Base-by-base conservation (phyloP, 2,113 vertebrate species). In the Caloenas nicobarica region DNA sequence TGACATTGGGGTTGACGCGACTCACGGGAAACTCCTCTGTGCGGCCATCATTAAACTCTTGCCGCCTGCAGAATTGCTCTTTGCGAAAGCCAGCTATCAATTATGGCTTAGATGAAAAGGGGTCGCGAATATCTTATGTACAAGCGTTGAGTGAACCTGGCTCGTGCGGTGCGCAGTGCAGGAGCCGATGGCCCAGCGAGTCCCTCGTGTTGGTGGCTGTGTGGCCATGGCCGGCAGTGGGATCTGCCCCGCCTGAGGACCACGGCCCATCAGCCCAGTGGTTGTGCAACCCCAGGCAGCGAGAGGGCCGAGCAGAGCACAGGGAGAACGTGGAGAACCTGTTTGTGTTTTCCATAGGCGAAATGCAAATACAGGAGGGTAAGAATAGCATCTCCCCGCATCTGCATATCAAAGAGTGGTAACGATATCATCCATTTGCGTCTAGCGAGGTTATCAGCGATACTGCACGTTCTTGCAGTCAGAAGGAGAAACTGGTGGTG, bases 181-280 rank as follows among this genome's bases (percentile, higher is more conserved):
- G 58, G 18, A 65, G 58, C n/a, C 2, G 4, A 8, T 9, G 2
- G 31, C 31, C 29, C 5, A 1, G n/a, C 0, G 1, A 31, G 77
- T n/a, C 7, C 26, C 36, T 34, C 6, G 1, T 0, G 2, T 10
- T 17, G 46, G 48, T 4, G 2, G 48, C 51, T 8, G 5, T 0
- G 6, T 13, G 10, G 13, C 51, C 1, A 0, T 5, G n/a, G 68
- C 31, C 1, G 0, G 61, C 38, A 16, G 77, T 7, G 2, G 71
- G 83, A 57, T 40, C 40, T 46, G 44, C 80, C 74, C 28, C 61
- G 66, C 31, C 24, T 0, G 5, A 34, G 1, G 40, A 44, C 29
- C 53, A 2, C 0, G 0, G 21, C 48, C 66, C 0, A 3, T 82
- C 81, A 7, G 0, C 46, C 40, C 33, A 5, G 16, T 44, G 7